Base-by-base conservation (phyloP, 2,888 invertebrate species). In the Cylloceria caligata region DNA sequence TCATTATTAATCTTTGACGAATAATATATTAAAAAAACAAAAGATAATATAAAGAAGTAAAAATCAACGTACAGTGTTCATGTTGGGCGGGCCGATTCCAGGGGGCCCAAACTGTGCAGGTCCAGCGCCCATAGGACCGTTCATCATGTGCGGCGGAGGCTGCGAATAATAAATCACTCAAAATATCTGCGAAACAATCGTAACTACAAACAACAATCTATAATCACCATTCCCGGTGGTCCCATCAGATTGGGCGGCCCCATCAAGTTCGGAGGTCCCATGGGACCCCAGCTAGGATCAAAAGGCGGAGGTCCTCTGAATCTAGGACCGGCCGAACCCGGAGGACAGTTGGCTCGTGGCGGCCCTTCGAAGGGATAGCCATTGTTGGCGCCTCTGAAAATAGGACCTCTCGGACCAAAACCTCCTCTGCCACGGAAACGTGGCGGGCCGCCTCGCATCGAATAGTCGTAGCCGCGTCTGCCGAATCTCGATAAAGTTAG, bases 221-320 rank as follows among this genome's bases (percentile, higher is more conserved):
- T 60, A 19, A 9, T 88, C 86, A 93, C 93, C 93, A 93, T 93
- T 88, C 93, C 93, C 64, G 93, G 94, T 74, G 93, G 93, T 79
- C 92, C 93, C 91, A 92, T 92, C 83, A 90, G 89, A 77, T 92
- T 92, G 7, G 93, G 93, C 52, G 94, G 93, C 45, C 93, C 93
- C 95, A 4, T 95, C 89, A 93, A 92, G 75, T 93, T 93, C 1
- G 92, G 93, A 52, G 93, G 94, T 75, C 93, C 93, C 95, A 34
- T 95, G 93, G 95, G 95, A 13, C 95, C 96, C 96, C 96, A 96
- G 91, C 95, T 96, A 16, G 95, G 96, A 88, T 95, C 95, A 89
- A 94, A 95, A 9, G 94, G 95, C 7, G 95, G 95, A 3, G 94
- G 94, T 9, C 94, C 94, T 77, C 94, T 93, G 84, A 94, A 94